Evolutionary conservation across 1,140 invertebrate species (phyloP).

Genomic region (Penaeus indicus): DNA sequence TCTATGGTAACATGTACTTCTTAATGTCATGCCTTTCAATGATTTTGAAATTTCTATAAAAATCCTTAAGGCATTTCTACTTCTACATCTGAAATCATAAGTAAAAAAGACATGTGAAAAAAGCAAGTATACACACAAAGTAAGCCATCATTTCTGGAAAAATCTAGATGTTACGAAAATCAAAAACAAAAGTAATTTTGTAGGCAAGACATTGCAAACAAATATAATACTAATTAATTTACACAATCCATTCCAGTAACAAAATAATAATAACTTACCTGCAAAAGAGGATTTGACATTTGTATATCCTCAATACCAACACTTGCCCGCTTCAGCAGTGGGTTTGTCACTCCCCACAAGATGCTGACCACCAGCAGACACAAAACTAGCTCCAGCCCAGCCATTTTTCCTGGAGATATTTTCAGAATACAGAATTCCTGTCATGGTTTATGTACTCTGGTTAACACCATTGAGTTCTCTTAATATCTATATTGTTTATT

Average conservation of each 20-base stretch:
- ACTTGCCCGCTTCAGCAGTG: conserved; percentile 66
- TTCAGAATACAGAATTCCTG: no score
- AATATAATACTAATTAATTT: not conserved
- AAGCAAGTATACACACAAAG: not conserved
- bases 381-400: conserved; percentile 44
- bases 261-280: conserved; percentile 36
- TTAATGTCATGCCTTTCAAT: not conserved
- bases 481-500: no score
- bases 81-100: no score
- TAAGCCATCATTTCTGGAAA: not conserved
- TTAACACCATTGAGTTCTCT: no score
- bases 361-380: conserved; percentile 64
- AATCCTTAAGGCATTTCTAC: no score
- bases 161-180: not conserved
- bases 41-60: not conserved
- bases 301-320: conserved; percentile 67
- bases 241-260: not conserved
- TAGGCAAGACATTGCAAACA: not conserved
- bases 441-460: no score
- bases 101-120: not conserved
- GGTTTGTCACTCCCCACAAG: conserved; percentile 68
- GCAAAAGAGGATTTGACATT: conserved; percentile 57
- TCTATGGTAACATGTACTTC: not conserved
- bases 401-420: conserved; percentile 13
- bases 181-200: no score